Conservation (phyloP, 2,888 invertebrate species). For the Nemotelus pantherinus region DNA sequence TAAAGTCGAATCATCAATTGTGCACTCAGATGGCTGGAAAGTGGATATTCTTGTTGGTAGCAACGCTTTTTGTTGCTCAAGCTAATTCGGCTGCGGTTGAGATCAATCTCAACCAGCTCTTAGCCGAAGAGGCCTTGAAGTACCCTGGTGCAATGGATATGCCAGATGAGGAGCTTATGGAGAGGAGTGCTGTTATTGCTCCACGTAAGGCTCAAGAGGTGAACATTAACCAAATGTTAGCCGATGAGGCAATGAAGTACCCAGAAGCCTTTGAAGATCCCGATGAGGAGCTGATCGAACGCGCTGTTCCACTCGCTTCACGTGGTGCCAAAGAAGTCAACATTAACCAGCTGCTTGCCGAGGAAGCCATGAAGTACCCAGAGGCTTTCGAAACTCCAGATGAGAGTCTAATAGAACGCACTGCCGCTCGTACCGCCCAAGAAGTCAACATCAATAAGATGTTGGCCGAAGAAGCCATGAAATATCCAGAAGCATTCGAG, state of each 20-base stretch:
- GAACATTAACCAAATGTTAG: too few relatives aligned
- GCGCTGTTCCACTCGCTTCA: too few relatives aligned
- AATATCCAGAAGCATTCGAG: conserved; percentile 11
- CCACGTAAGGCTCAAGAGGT: neutral
- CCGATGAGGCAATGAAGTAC: neutral
- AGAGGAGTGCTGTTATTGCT: neutral
- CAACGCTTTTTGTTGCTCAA: conserved; percentile 7
- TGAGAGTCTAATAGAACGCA: neutral
- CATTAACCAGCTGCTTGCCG: neutral
- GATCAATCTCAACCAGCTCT: neutral
- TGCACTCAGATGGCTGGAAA: neutral
- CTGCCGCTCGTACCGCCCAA: neutral
- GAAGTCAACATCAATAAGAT: neutral
- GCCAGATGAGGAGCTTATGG: neutral
- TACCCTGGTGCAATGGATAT: neutral
- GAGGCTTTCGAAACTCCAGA: neutral
- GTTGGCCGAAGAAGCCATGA: neutral
- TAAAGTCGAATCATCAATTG: neutral
- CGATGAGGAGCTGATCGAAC: neutral
- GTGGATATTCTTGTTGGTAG: neutral
- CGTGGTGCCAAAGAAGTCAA: neutral
- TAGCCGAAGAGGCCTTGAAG: conserved; percentile 1
- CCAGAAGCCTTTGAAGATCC: conserved; percentile 28
- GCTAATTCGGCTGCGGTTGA: neutral
- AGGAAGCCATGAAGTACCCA: neutral